These are phyloP conservation scores for Phylloscopus trochiloides DNA, from an alignment of 2,113 vertebrate species.

Conservation along the genomic window DNA sequence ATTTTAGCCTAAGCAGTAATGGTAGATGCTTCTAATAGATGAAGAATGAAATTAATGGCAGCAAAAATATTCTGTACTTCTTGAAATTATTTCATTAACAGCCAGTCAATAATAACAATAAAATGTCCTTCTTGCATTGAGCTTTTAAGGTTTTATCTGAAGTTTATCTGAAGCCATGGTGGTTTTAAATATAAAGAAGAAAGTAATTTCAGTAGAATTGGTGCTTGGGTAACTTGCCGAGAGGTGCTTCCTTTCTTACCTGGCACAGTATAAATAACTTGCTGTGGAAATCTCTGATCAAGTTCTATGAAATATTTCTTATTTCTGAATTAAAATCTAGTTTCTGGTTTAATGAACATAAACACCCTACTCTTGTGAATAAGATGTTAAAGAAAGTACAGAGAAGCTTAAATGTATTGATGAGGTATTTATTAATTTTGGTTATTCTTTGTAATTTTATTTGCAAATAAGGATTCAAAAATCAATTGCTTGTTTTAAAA, in stretches of 20 bases:
- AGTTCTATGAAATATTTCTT: neutral
- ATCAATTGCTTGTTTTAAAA: neutral
- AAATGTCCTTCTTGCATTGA: constrained; percentile 36
- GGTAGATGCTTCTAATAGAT: neutral
- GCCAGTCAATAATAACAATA: constrained; percentile 12
- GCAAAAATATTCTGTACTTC: constrained; percentile 12
- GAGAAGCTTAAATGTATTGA: neutral
- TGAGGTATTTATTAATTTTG: neutral
- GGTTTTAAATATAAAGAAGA: neutral
- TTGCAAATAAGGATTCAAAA: neutral
- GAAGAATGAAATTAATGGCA: constrained; percentile 12
- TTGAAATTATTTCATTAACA: constrained; percentile 21
- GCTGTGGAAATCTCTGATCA: neutral
- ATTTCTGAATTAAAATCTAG: neutral
- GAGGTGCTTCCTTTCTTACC: neutral
- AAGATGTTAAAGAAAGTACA: neutral
- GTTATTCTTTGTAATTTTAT: neutral
- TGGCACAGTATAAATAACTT: neutral
- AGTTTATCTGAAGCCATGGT: neutral
- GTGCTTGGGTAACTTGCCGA: neutral
- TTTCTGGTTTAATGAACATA: neutral
- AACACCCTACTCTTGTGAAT: neutral
- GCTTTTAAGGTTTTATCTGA: constrained; percentile 34
- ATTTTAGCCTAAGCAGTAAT: constrained; percentile 7
- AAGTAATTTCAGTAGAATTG: neutral